Evolutionary conservation across 2,113 vertebrate species (phyloP).

Genomic region (Falcunculus frontatus): DNA sequence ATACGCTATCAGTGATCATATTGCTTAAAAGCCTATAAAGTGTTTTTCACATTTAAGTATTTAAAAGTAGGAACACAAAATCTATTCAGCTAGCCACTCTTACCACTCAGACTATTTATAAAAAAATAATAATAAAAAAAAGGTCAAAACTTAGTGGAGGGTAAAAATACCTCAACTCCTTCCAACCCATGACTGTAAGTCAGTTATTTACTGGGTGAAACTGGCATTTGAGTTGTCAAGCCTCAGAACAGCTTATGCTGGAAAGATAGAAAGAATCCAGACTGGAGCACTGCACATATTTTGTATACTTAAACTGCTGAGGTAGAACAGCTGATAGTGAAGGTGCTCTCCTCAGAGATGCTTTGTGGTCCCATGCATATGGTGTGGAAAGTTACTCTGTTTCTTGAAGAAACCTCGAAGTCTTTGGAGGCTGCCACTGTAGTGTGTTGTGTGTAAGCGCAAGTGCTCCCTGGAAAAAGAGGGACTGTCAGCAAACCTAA

Average conservation of each 20-base stretch:
- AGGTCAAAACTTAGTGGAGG: background rate
- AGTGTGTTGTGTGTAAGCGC: background rate
- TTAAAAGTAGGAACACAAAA: background rate
- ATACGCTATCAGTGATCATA: background rate
- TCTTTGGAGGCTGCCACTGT: background rate
- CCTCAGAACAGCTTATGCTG: background rate
- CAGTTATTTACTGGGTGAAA: background rate
- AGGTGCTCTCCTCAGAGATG: background rate
- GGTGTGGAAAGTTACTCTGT: background rate
- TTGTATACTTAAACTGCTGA: background rate
- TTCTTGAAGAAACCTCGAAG: background rate
- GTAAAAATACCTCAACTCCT: background rate
- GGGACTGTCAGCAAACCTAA: background rate
- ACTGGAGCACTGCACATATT: background rate
- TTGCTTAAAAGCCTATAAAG: background rate
- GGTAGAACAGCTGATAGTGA: background rate
- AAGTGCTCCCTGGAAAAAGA: background rate
- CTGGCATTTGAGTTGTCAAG: background rate
- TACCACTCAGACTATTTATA: background rate
- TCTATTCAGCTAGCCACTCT: background rate
- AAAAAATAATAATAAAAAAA: background rate
- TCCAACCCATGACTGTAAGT: background rate
- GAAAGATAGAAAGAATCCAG: background rate
- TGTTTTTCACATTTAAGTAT: background rate
- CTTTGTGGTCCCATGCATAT: background rate